Evolutionary conservation across 1,140 invertebrate genomes (phyloP).

Genomic region (Nephila pilipes): DNA sequence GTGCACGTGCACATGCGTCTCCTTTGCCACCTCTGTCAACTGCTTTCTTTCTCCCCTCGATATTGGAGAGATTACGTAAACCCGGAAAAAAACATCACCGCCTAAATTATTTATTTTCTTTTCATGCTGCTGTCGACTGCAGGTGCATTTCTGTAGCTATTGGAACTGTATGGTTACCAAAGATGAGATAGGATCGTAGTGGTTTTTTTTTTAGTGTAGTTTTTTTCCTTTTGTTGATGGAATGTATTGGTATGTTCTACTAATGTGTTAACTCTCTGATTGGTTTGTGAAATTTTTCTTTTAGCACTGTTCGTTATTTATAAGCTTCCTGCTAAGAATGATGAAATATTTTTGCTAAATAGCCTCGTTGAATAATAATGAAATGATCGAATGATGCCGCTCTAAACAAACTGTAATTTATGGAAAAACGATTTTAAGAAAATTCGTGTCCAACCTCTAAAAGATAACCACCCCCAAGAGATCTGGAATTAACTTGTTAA

Average conservation of each 20-base stretch:
- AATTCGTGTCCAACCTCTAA: too few species aligned
- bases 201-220: background rate
- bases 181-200: background rate
- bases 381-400: too few species aligned
- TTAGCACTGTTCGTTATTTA: background rate
- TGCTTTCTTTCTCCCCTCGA: background rate
- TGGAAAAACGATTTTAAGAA: too few species aligned
- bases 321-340: too few species aligned
- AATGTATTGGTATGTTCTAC: background rate
- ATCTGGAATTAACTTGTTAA: too few species aligned
- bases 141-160: conserved; percentile 25
- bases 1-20: conserved; percentile 43
- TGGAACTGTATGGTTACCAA: background rate
- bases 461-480: too few species aligned
- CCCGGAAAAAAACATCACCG: conserved; percentile 39
- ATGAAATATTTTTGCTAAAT: too few species aligned
- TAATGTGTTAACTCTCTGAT: too few species aligned
- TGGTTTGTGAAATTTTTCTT: background rate
- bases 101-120: conserved; percentile 46
- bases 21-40: conserved; percentile 46
- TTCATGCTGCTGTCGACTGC: background rate
- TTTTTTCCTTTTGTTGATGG: background rate
- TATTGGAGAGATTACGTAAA: conserved; percentile 57
- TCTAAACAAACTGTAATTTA: too few species aligned
- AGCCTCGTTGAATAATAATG: too few species aligned